Evolutionary conservation across 2,888 invertebrate species (phyloP), one percentile per base, ranked within the genome.

Genomic region (Strigamia transsilvanica): DNA sequence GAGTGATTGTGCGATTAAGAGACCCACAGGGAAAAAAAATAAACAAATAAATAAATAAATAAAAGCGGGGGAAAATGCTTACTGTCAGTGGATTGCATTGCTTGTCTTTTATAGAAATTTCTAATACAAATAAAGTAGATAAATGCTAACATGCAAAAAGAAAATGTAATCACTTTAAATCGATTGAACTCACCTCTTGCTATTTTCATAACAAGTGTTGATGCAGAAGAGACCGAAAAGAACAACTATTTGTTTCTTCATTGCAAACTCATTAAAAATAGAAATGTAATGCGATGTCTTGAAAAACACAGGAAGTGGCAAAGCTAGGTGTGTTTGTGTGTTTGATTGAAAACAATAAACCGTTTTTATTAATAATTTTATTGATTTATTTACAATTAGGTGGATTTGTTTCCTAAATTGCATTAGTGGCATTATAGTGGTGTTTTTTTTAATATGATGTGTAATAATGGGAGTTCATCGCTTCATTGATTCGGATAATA

Each of bases 251-350:
- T 61, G 61, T 61, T 61, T 18, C 18, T 61, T 0, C 61, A 61
- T 61, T 61, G 61, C 23, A 61, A 61, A 61, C 3, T 23, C n/a
- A 3, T n/a, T 18, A 18, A 61, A 61, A 61, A 61, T 61, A 61
- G 61, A 61, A 61, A 61, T 61, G 61, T 61, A 61, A 61, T 61
- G 2, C 61, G 61, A 61, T 18, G 61, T 23, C n/a, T 6, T 61
- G 61, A 10, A 23, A 61, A 61, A 61, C n/a, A 61, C 61, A 61
- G 61, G 61, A 61, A 18, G 61, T 61, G 10, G 21, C 6, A 61
- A 61, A 23, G 61, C n/a, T 21, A 61, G 61, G 61, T 61, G 61
- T 61, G 61, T 21, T 61, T 18, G 61, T 18, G 61, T 61, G 18
- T 23, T 56, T 1, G 18, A 21, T 61, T 61, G 1, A 61, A 23